phyloP scores from a whole-genome alignment of 1,140 invertebrate genomes.

The Saccostrea cuccullata region DNA sequence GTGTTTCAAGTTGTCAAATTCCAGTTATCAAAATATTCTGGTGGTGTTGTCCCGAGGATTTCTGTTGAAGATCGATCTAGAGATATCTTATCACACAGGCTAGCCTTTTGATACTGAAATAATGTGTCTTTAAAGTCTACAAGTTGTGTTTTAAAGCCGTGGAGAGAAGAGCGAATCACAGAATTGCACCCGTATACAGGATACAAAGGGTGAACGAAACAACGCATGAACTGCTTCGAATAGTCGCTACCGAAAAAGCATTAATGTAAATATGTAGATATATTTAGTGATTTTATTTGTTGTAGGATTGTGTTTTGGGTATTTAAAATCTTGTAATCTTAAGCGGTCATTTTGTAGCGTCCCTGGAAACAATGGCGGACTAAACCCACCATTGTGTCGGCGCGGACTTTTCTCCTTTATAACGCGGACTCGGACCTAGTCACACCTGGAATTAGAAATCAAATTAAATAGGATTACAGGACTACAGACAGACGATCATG shows the following conservation, averaged over 20 bases:
- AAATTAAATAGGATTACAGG: constrained; percentile 9
- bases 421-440: neutral
- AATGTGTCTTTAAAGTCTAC: constrained; percentile 12
- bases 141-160: neutral
- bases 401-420: neutral
- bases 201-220: neutral
- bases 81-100: constrained; percentile 19
- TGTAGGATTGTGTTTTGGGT: neutral
- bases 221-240: neutral
- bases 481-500: neutral
- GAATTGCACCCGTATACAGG: constrained; percentile 1
- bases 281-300: constrained; percentile 32
- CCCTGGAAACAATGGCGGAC: neutral
- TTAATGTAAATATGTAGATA: constrained; percentile 38
- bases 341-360: constrained; percentile 16
- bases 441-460: neutral
- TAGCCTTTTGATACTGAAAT: constrained; percentile 4
- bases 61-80: constrained; percentile 30
- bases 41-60: constrained; percentile 13
- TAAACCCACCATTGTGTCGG: constrained; percentile 2
- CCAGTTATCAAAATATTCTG: constrained; percentile 30
- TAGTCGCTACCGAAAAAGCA: constrained; percentile 10
- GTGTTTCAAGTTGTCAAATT: constrained; percentile 26
- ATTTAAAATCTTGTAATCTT: constrained; percentile 30
- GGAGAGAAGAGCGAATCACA: neutral